Evolutionary conservation across 2,888 invertebrate genomes (phyloP), one percentile per base, ranked within the genome.

Genomic region (Dorcus parallelipipedus): DNA sequence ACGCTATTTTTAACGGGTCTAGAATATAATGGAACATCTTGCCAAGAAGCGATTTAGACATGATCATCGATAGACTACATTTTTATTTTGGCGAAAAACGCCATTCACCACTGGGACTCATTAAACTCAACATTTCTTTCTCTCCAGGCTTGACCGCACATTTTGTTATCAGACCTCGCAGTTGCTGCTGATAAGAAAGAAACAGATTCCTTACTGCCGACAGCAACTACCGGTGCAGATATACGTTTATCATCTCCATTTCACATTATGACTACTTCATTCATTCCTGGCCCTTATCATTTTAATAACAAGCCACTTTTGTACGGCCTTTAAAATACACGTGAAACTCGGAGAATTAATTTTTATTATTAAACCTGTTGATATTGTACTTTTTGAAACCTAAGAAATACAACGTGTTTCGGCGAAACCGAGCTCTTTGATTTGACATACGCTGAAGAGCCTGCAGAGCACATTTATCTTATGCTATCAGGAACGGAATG

Each of bases 1-100:
- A 52, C 57, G 51, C 69, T 71, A 71, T 71, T 70, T 70, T 67
- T 68, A 68, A 65, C 63, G 52, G 45, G 64, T 66, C 70, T 68
- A 68, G 67, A 71, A 69, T 64, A 65, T 65, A 64, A 67, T 65
- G 62, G 64, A 67, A 66, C 53, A 54, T 52, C 64, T 61, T 68
- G 67, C 67, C 67, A 69, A 64, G 61, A 53, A 20, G 39, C 47
- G 56, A 43, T 50, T 49, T 50, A 50, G 43, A 56, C 14, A 33
- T 33, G 26, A 33, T 33, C 26, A 33, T 5, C 26, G 26, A 33
- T 1, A 33, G 26, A 33, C 26, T 33, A 4, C 26, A 33, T 7
- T 33, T 4, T 6, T 33, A 4, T 6, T 33, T 33, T 33, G 26
- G 26, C 26, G 26, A 33, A 33, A 33, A 33, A 33, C 26, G 20